phyloP scores from a whole-genome alignment of 2,113 vertebrate species.

The Cryptotis parvus region DNA sequence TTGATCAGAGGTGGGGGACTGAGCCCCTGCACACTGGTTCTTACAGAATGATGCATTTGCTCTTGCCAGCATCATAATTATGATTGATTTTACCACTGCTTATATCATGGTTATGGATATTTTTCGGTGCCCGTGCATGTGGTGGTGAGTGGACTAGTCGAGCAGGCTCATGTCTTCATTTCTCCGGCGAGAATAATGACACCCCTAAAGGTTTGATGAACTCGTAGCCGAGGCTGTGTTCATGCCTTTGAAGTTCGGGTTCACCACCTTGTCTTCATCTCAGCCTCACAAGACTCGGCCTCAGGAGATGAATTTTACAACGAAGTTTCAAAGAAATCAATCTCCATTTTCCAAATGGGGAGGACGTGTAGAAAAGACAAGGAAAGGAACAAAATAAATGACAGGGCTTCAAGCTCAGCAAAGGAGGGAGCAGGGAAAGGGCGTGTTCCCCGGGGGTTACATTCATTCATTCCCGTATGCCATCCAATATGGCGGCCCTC shows the following conservation, averaged over 20 bases:
- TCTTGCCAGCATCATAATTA: not conserved
- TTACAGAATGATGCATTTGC: not conserved
- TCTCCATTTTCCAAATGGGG: not conserved
- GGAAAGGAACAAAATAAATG: constrained; percentile 44
- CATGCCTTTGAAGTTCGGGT: not conserved
- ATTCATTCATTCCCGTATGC: not conserved
- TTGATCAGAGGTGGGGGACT: not conserved
- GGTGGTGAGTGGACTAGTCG: not conserved
- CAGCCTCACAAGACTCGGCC: not conserved
- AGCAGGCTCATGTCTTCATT: not conserved
- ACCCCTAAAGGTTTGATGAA: not conserved
- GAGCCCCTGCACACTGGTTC: not conserved
- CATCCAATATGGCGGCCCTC: constrained; percentile 16
- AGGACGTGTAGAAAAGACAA: not conserved
- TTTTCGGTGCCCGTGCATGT: not conserved
- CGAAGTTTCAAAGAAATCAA: constrained; percentile 52
- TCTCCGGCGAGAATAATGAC: not conserved
- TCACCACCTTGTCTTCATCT: not conserved
- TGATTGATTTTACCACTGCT: not conserved
- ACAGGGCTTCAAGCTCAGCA: not conserved
- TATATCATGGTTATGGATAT: not conserved
- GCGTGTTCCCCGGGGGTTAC: not conserved
- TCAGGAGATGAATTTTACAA: not conserved
- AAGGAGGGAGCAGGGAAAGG: not conserved
- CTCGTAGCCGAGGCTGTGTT: fast-evolving